These are phyloP conservation scores for Trichechus manatus DNA, from an alignment of 2,113 vertebrate species.

Conservation along the genomic window DNA sequence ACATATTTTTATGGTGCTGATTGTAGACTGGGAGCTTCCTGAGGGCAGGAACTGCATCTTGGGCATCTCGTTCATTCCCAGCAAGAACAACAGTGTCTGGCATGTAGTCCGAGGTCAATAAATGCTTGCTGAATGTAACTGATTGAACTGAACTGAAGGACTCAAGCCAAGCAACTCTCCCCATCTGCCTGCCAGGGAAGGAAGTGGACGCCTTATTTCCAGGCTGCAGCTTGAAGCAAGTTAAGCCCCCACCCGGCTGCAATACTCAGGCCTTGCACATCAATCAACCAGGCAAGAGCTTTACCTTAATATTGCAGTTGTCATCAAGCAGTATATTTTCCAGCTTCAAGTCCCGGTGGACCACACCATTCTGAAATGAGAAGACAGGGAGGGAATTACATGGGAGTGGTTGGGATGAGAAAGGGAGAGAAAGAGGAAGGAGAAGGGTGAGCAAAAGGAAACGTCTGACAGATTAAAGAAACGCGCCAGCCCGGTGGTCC, in stretches of 20 bases:
- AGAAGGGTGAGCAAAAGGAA: slow-evolving; percentile 34
- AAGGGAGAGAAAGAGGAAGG: not conserved
- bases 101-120: not conserved
- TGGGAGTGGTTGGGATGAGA: not conserved
- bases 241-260: fast-evolving
- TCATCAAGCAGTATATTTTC: slow-evolving; percentile 99
- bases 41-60: not conserved
- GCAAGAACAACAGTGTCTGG: not conserved
- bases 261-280: not conserved
- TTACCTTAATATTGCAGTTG: slow-evolving; percentile 99
- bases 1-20: not conserved
- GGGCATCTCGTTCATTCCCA: not conserved
- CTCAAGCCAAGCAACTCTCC: not conserved
- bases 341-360: slow-evolving; percentile 98
- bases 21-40: not conserved
- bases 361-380: slow-evolving; percentile 95
- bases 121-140: not conserved
- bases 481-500: slow-evolving; percentile 84
- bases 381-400: slow-evolving; percentile 62
- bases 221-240: not conserved
- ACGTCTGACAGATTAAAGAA: slow-evolving; percentile 77
- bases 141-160: not conserved
- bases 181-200: not conserved
- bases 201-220: not conserved
- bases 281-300: not conserved